A percentile compares a stretch with the other conserved stretches of the same genome.
Evolutionary conservation across 2,888 invertebrate genomes (phyloP).

Genomic region (Resseliella maxima): DNA sequence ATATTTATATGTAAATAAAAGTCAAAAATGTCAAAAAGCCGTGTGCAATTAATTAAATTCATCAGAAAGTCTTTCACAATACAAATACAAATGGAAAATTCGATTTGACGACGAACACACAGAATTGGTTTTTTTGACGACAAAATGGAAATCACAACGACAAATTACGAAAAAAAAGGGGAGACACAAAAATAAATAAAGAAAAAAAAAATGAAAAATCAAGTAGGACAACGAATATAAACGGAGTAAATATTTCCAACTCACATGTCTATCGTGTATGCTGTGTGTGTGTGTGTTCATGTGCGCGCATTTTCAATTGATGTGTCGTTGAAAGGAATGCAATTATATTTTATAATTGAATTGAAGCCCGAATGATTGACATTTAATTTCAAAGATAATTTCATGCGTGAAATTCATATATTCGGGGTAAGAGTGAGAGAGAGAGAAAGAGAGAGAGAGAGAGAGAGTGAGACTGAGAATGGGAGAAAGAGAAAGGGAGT

Average conservation of each 20-base stretch:
- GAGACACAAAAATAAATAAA: background rate
- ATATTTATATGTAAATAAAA: constrained; percentile 55
- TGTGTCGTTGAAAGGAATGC: constrained; percentile 53
- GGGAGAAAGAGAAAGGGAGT: background rate
- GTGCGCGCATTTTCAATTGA: constrained; percentile 24
- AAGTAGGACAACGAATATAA: background rate
- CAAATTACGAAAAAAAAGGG: too few species aligned
- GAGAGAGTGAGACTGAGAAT: background rate
- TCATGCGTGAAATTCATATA: constrained; percentile 53
- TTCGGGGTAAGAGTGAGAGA: background rate
- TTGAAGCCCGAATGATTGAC: constrained; percentile 55
- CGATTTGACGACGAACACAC: background rate
- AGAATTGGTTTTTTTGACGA: too few species aligned
- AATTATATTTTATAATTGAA: constrained; percentile 55
- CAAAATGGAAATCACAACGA: too few species aligned
- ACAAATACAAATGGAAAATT: background rate
- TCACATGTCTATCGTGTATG: background rate
- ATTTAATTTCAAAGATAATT: constrained; percentile 53
- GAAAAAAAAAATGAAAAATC: too few species aligned
- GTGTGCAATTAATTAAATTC: constrained; percentile 49
- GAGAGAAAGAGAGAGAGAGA: background rate
- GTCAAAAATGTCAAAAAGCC: constrained; percentile 54
- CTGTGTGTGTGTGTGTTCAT: too few species aligned
- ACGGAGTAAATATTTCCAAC: background rate
- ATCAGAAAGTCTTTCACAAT: background rate